Base-by-base conservation (phyloP, 2,888 invertebrate genomes). In the Hermodice carunculata region DNA sequence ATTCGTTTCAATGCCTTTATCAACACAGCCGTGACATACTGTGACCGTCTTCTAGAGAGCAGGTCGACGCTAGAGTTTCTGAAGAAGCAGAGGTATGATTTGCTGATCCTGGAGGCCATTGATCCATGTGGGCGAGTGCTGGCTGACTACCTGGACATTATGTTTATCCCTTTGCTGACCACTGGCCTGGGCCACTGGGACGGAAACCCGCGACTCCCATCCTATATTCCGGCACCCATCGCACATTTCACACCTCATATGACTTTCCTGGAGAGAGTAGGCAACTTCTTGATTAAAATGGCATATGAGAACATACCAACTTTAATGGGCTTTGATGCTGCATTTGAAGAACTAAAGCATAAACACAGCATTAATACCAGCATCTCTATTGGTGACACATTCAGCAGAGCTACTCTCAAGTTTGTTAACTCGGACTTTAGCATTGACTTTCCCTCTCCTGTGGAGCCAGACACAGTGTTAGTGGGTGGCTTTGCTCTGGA, bases 381-480 rank as follows among this genome's bases (percentile, higher is more conserved):
- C 29, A 57, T 72, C 34, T 64, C 66, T 5, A 24, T 72, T 3
- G 52, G 61, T 14, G 51, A 71, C 43, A 72, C 66, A 4, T 66
- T 69, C 52, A 61, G 59, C 24, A 43, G 68, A 24, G 67, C 70
- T 1, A 42, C 71, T 1, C 22, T 73, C 34, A 69, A 70, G 43
- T 48, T 73, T 34, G 67, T 70, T 24, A 70, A 70, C 54, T 68
- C 69, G 1, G 68, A 73, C 54, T 73, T 71, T 56, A 65, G 71
- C 37, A 29, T 73, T 17, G 73, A 73, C 22, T 73, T 70, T 51
- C 67, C 65, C 17, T 60, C 65, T 2, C 73, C 73, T 1, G 40
- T 73, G 1, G 67, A 69, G 51, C 73, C 73, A 22, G 71, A 69
- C 56, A 67, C 67, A 2, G 61, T 72, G 19, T 51, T 73, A 43